Conservation (phyloP, 2,888 invertebrate species). For the Drosophila demipolita region DNA sequence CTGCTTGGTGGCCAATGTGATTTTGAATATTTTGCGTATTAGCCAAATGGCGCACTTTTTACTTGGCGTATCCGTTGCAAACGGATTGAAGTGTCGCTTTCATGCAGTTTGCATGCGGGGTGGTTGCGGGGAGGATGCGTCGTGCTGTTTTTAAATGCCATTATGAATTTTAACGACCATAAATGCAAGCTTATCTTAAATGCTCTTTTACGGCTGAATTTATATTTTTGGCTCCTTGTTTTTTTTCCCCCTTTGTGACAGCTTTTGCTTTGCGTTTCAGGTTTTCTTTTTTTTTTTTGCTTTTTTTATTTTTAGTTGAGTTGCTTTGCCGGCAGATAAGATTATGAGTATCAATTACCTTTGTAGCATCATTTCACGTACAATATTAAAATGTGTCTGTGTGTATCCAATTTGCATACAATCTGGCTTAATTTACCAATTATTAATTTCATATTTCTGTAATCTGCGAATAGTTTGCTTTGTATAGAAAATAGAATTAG, state of each 20-base stretch:
- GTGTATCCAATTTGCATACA: conserved; percentile 21
- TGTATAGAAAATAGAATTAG: not conserved
- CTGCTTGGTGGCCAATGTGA: conserved; percentile 63
- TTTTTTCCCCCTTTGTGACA: not conserved
- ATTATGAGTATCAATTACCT: conserved; percentile 74
- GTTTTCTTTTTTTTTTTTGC: not conserved
- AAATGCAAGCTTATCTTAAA: conserved; percentile 80
- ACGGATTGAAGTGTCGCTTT: conserved; percentile 21
- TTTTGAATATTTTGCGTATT: conserved; percentile 81
- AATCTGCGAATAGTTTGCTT: not conserved
- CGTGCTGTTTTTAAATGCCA: conserved; percentile 73
- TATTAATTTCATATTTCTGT: conserved; percentile 13
- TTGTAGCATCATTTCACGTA: conserved; percentile 26
- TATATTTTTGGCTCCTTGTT: conserved; percentile 56
- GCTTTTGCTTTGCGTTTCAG: conserved; percentile 4
- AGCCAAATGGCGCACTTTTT: conserved; percentile 78
- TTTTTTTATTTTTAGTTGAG: conserved; percentile 4
- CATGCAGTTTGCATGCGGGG: conserved; percentile 52
- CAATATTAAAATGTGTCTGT: conserved; percentile 16
- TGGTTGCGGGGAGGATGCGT: conserved; percentile 19
- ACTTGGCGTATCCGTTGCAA: conserved; percentile 78
- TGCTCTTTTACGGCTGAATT: conserved; percentile 79
- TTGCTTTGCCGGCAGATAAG: conserved; percentile 33
- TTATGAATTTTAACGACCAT: conserved; percentile 82
- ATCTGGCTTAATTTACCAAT: conserved; percentile 45